Percentiles rank a stretch among this genome's conserved stretches.
phyloP scores from a whole-genome alignment of 1,140 invertebrate genomes.

The Lordiphosa mommai region DNA sequence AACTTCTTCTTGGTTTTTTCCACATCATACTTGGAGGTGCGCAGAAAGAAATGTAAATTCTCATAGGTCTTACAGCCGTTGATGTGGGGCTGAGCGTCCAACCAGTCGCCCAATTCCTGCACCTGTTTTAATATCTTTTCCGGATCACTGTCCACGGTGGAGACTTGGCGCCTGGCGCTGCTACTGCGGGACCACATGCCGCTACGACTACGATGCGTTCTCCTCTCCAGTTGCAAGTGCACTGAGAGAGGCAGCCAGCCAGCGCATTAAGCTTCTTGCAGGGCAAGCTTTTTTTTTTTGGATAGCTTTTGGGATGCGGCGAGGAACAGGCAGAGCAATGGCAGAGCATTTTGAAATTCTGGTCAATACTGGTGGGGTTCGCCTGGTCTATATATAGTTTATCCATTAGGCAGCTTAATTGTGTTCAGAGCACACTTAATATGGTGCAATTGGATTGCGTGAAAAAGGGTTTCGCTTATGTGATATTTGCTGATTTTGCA shows the following conservation, averaged over 20 bases:
- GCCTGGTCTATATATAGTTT: constrained; percentile 22
- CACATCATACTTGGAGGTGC: constrained; percentile 83
- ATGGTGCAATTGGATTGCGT: constrained; percentile 8
- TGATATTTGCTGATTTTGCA: too few species aligned
- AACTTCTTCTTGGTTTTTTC: constrained; percentile 82
- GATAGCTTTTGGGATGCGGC: constrained; percentile 23
- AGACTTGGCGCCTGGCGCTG: constrained; percentile 15
- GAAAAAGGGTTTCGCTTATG: background rate
- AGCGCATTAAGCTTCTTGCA: constrained; percentile 29
- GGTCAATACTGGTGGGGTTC: constrained; percentile 22
- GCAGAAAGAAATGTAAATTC: constrained; percentile 83
- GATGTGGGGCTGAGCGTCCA: constrained; percentile 65
- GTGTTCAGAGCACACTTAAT: background rate
- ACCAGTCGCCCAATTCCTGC: constrained; percentile 60
- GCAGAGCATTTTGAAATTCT: constrained; percentile 9
- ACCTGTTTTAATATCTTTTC: constrained; percentile 43
- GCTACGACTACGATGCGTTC: background rate
- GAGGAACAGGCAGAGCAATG: background rate
- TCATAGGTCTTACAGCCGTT: constrained; percentile 80
- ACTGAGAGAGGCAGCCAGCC: constrained; percentile 17
- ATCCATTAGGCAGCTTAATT: constrained; percentile 27
- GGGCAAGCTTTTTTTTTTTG: constrained; percentile 27
- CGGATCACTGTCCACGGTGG: constrained; percentile 14
- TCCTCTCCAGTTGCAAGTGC: constrained; percentile 20
- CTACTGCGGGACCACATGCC: constrained; percentile 33